A percentile compares a stretch with the other conserved stretches of the same genome.
These are phyloP conservation scores for Ellobius talpinus DNA, from an alignment of 2,113 vertebrate genomes.

Conservation along the genomic window DNA sequence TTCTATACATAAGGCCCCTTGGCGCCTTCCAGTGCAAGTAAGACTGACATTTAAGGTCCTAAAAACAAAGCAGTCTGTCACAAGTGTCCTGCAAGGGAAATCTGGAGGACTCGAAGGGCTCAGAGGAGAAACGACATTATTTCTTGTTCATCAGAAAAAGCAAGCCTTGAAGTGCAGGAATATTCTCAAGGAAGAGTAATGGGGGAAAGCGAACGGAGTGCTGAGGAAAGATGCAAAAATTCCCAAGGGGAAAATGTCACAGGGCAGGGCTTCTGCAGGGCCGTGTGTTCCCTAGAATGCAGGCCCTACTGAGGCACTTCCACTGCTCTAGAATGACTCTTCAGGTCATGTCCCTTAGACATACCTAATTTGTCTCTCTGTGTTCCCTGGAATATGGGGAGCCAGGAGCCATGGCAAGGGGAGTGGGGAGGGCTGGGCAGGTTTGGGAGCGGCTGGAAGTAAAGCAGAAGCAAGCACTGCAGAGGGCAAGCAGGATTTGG, in stretches of 20 bases:
- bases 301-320: background rate
- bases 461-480: background rate
- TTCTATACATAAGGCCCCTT: background rate
- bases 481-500: background rate
- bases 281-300: fast-evolving
- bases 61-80: background rate
- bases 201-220: background rate
- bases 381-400: background rate
- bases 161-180: background rate
- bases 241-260: background rate
- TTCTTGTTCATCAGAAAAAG: slow-evolving; percentile 6
- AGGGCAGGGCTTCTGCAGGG: background rate
- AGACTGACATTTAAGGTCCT: background rate
- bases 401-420: background rate
- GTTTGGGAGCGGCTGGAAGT: background rate
- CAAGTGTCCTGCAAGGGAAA: background rate
- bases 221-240: background rate
- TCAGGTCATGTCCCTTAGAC: background rate
- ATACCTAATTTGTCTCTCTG: background rate
- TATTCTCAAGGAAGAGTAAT: background rate
- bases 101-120: background rate
- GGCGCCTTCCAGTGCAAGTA: background rate
- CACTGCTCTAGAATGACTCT: background rate
- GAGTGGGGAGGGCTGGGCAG: background rate
- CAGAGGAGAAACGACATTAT: background rate